Conservation (phyloP, 2,113 vertebrate species). For the Triplophysa dalaica region DNA sequence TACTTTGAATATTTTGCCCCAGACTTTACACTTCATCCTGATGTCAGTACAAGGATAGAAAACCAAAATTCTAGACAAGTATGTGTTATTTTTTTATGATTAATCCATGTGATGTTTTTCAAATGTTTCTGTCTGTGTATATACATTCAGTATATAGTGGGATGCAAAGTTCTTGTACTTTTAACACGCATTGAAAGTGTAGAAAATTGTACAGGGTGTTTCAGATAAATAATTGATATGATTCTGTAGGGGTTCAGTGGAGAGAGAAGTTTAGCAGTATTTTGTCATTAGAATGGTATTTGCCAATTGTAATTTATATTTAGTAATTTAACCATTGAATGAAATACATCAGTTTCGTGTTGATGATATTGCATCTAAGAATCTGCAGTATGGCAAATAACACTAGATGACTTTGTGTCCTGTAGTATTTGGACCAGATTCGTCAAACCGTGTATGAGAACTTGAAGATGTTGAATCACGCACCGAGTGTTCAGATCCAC, state of each 20-base stretch:
- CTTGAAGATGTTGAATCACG: conserved; percentile 98
- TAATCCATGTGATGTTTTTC: neutral
- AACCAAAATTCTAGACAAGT: conserved; percentile 99
- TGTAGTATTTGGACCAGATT: conserved; percentile 96
- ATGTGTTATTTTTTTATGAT: neutral
- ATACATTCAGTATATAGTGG: no score
- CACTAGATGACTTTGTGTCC: neutral
- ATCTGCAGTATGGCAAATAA: neutral
- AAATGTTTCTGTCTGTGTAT: neutral
- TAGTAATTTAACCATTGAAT: no score
- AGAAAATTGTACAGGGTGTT: no score
- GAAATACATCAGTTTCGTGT: no score
- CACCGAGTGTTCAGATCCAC: conserved; percentile 97
- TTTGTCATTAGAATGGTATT: neutral
- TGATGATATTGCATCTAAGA: neutral
- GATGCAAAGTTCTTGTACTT: no score
- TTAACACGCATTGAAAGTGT: no score
- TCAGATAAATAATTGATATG: no score
- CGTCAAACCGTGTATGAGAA: conserved; percentile 97
- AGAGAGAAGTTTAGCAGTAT: neutral
- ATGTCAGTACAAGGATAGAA: conserved; percentile 97
- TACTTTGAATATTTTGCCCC: conserved; percentile 99
- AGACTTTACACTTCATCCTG: conserved; percentile 97
- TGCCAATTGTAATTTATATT: neutral
- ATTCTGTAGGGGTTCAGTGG: no score